Evolutionary conservation across 2,888 invertebrate genomes (phyloP).

Genomic region (Halictus quadricinctus): DNA sequence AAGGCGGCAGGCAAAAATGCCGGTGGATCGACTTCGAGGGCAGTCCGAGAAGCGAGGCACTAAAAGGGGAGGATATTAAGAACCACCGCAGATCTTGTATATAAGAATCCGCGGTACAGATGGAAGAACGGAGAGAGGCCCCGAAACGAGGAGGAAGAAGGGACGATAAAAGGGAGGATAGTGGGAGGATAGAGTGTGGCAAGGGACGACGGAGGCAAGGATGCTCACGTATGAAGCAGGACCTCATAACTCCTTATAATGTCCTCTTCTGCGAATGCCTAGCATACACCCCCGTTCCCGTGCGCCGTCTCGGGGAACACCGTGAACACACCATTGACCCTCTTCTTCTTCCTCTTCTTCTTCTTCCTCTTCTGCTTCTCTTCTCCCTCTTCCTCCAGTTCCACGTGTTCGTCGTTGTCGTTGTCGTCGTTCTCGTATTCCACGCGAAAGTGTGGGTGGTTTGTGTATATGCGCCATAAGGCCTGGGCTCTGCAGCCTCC

Average conservation of each 20-base stretch:
- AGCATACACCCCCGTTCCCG: slow-evolving; percentile 80
- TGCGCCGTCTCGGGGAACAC: slow-evolving; percentile 75
- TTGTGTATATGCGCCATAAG: slow-evolving; percentile 74
- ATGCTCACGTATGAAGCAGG: slow-evolving; percentile 81
- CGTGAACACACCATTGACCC: slow-evolving; percentile 71
- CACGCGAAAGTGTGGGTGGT: slow-evolving; percentile 65
- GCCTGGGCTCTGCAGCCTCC: slow-evolving; percentile 65
- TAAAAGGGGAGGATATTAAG: slow-evolving; percentile 82
- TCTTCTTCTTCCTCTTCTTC: slow-evolving; percentile 45
- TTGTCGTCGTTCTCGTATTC: slow-evolving; percentile 54
- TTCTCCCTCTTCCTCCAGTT: slow-evolving; percentile 21
- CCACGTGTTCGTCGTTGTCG: slow-evolving; percentile 40
- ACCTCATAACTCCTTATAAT: slow-evolving; percentile 82
- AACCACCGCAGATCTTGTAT: slow-evolving; percentile 81
- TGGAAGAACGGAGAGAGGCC: slow-evolving; percentile 32
- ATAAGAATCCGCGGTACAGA: slow-evolving; percentile 75
- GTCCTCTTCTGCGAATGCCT: slow-evolving; percentile 81
- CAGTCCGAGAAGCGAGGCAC: slow-evolving; percentile 76
- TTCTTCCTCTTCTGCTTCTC: slow-evolving; percentile 32
- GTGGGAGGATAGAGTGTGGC: slow-evolving; percentile 60
- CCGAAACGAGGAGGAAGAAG: slow-evolving; percentile 66
- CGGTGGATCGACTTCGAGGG: slow-evolving; percentile 80
- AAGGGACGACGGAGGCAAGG: slow-evolving; percentile 73
- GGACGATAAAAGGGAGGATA: slow-evolving; percentile 66
- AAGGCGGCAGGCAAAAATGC: slow-evolving; percentile 78